Evolutionary conservation across 2,888 invertebrate species (phyloP), one percentile per base, ranked within the genome.

Genomic region (Melitaea athalia): DNA sequence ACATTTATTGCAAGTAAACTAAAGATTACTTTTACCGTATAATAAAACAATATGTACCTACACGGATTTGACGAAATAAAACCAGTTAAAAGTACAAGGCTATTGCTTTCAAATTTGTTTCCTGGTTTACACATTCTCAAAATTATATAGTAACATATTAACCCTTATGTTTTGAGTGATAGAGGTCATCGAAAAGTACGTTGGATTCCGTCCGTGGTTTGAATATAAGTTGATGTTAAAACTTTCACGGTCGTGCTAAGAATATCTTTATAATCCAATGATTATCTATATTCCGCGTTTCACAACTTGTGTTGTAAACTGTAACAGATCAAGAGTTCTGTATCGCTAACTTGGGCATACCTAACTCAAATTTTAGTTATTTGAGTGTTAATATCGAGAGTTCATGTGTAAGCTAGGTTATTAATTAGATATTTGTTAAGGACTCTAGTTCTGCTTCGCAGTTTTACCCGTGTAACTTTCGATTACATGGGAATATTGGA

Each of bases 201-300:
- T 17, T 52, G 49, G 67, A 61, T 66, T 47, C 50, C 38, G 47
- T 11, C 42, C 70, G 72, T 70, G 70, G 14, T 52, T 66, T 33
- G 70, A 68, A 72, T 72, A 53, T 63, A 68, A 70, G 68, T 61
- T 49, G 43, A 43, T 15, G 63, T 68, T 59, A 63, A 52, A 69
- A 67, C 73, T 73, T 73, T 73, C 73, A 63, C 64, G 64, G 68
- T 63, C 73, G 72, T 73, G 73, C 57, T 45, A n/a, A 24, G 72
- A 72, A 73, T 73, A 68, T 52, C 64, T 55, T 24, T 24, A 61
- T 71, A 62, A 71, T 72, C 67, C 62, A 43, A 49, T 67, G 59
- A 62, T 70, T 45, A 66, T 50, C 55, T 50, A 17, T 11, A 63
- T 64, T 60, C 67, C 42, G 43, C 33, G 63, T 66, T 67, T 43